Evolutionary conservation across 1,140 invertebrate species (phyloP).

Genomic region (Atta texana): DNA sequence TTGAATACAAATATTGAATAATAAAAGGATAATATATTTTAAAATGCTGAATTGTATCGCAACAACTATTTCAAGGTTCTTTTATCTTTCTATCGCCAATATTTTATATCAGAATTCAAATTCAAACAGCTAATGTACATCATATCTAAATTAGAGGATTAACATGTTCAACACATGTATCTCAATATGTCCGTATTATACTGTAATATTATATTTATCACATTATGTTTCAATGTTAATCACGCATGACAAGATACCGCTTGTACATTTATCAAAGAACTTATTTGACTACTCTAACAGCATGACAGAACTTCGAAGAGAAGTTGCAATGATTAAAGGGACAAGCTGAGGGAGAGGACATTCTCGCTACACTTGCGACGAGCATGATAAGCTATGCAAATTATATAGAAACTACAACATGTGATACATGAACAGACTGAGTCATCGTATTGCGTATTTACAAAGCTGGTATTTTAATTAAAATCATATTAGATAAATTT

Average conservation of each 20-base stretch:
- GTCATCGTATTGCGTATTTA: slow-evolving; percentile 30
- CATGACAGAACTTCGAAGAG: background rate
- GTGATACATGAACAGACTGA: background rate
- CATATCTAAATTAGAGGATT: background rate
- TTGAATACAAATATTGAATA: too few species aligned
- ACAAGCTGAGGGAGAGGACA: background rate
- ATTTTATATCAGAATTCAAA: slow-evolving; percentile 9
- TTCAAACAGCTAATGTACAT: background rate
- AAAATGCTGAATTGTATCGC: too few species aligned
- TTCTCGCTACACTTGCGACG: slow-evolving; percentile 8
- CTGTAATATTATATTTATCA: background rate
- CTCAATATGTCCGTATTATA: background rate
- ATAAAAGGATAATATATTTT: too few species aligned
- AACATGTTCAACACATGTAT: background rate
- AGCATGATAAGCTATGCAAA: slow-evolving; percentile 40
- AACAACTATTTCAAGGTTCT: background rate
- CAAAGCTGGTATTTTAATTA: slow-evolving; percentile 14
- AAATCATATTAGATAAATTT: slow-evolving; percentile 12
- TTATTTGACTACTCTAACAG: slow-evolving; percentile 1
- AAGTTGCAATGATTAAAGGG: background rate
- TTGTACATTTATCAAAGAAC: slow-evolving; percentile 33
- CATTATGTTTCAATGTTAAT: slow-evolving; percentile 26
- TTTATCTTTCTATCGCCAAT: too few species aligned
- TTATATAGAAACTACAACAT: slow-evolving; percentile 22
- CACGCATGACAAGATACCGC: background rate